Evolutionary conservation across 1,140 invertebrate species (phyloP), one percentile per base, ranked within the genome.

Genomic region (Sitodiplosis mosellana): DNA sequence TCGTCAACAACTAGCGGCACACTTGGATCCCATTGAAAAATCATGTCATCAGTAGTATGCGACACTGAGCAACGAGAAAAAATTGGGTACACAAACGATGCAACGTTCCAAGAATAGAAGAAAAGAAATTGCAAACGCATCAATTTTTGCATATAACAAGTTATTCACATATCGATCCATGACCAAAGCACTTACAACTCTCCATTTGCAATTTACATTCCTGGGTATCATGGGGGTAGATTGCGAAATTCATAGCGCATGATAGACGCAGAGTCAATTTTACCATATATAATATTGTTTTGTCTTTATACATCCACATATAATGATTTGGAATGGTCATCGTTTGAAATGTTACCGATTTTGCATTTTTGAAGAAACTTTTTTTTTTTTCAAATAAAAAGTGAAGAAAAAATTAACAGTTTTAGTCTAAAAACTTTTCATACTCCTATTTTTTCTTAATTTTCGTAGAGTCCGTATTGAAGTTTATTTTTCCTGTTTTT

Each of bases 291-390:
- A 90, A 74, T 44, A 89, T 62, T 0, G 85, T 89, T 63, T 89
- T 89, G 57, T 90, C 87, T 59, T 88, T 83, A 59, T 89, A 89
- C 38, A 90, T 61, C 87, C 87, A 90, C 2, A 89, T 69, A 66
- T 91, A 91, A 65, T 92, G 87, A 66, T 91, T 92, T 0, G 87
- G 87, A 63, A 92, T 87, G 58, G 83, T 89, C 87, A 92, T 92
- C 68, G 90, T 86, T 54, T 90, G 86, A 55, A 90, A 91, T 1
- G 85, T 90, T 19, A 92, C 87, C 60, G 85, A 85, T 63, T 91
- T 91, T 34, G 87, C 87, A 63, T 91, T 91, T 67, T 89, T 90
- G 61, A 91, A 90, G 67, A 91, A 89, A 27, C 27, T 27, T n/a
- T n/a, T n/a, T n/a, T n/a, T n/a, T n/a, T n/a, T n/a, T n/a, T n/a